Evolutionary conservation across 1,140 invertebrate genomes (phyloP), one percentile per base, ranked within the genome.

Genomic region (Drosophila chauvacae): DNA sequence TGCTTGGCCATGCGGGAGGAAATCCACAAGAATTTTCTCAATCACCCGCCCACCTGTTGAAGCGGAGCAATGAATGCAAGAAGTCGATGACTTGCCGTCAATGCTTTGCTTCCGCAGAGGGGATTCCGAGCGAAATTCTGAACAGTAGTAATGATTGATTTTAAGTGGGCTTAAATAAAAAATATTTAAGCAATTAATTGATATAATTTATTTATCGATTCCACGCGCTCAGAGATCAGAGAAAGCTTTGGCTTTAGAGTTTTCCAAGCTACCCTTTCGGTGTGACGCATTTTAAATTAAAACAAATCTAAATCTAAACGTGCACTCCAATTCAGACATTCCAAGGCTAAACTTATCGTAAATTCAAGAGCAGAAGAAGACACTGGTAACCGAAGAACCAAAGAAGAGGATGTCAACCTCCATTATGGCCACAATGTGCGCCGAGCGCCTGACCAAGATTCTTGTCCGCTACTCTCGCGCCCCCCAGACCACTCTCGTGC

Each of bases 381-480:
- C 23, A 30, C 23, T 10, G 47, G 35, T 14, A 35, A 39, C 26
- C 42, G 26, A 11, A 30, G 23, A 35, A 18, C 51, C 41, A 16
- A 28, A 28, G 28, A 28, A 28, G 28, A 30, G 33, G 23, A 87
- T 80, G 80, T 59, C 78, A 20, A 70, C 84, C 30, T 71, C 84
- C 10, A 71, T 88, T 48, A 48, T 88, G 59, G 84, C 84, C 16
- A 90, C 84, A 2, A 88, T 88, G 11, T 88, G 84, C 59, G 84
- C 81, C 1, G 84, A 81, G 30, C 85, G 84, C 14, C 47, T 88
- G 9, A 81, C 84, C 64, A 88, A 90, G 53, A 73, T 85, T 4
- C 30, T 90, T 2, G 78, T 72, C 1, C 65, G 68, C 11, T 81
- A 88, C 28, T 62, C 77, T 11, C 71, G 62, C 7, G 42, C 48